These are phyloP conservation scores for Drusus annulatus DNA, from an alignment of 1,140 invertebrate species.

Conservation along the genomic window DNA sequence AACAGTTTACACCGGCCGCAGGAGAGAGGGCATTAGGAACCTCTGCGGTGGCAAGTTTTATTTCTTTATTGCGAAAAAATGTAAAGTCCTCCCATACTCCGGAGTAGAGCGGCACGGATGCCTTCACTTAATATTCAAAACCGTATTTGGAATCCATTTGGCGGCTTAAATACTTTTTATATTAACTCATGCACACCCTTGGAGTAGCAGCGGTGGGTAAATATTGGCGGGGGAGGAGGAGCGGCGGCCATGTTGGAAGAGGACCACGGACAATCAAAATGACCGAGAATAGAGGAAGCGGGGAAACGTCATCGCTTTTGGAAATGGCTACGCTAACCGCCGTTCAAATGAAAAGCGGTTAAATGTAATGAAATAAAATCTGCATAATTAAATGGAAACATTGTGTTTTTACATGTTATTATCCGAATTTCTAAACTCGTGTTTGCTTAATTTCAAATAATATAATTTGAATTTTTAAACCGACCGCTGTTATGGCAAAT, in stretches of 20 bases:
- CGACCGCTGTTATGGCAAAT: too few relatives aligned
- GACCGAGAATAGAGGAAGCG: conserved; percentile 26
- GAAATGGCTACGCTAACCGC: conserved; percentile 42
- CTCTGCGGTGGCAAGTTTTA: conserved; percentile 58
- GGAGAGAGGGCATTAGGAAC: conserved; percentile 56
- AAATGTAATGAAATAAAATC: conserved; percentile 56
- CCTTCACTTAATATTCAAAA: conserved; percentile 55
- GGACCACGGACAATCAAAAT: conserved; percentile 46
- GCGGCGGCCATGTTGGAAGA: conserved; percentile 44
- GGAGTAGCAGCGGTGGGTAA: conserved; percentile 46
- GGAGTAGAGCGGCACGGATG: conserved; percentile 12
- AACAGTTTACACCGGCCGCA: conserved; percentile 53
- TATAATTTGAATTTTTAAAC: too few relatives aligned
- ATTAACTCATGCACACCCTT: conserved; percentile 52
- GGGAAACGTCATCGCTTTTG: conserved; percentile 55
- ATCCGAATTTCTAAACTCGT: not conserved
- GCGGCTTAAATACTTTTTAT: conserved; percentile 58
- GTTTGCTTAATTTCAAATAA: not conserved
- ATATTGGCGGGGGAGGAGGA: conserved; percentile 48
- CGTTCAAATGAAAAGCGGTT: conserved; percentile 52
- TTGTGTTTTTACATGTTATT: not conserved
- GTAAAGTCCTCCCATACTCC: conserved; percentile 51
- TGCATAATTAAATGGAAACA: conserved; percentile 52
- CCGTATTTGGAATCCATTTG: conserved; percentile 58
- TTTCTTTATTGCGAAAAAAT: conserved; percentile 60